Evolutionary conservation across 2,797 vertebrate genomes (phyloP).

Genomic region (Apodemus agrarius): DNA sequence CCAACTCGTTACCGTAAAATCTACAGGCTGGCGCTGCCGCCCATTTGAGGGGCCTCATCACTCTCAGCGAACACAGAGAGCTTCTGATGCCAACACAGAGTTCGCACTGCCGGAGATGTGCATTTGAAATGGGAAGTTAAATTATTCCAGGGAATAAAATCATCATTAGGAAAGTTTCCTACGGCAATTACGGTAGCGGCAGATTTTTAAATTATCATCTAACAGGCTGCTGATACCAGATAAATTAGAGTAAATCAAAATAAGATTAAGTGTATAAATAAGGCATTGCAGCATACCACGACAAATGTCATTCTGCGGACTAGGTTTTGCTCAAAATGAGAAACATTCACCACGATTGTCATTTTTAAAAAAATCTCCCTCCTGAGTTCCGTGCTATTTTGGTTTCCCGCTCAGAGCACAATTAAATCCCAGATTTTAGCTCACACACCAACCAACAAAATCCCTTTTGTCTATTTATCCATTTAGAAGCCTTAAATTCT

Average conservation of each 20-base stretch:
- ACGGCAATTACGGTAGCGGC: constrained; percentile 75
- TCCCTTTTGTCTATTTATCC: background rate
- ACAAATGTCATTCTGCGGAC: background rate
- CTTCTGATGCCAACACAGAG: constrained; percentile 59
- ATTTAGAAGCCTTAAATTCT: constrained; percentile 24
- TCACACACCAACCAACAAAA: constrained; percentile 12
- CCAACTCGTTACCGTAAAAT: constrained; percentile 27
- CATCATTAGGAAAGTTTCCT: constrained; percentile 75
- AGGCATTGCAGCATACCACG: constrained; percentile 49
- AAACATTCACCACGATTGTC: constrained; percentile 27
- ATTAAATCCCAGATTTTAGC: constrained; percentile 59
- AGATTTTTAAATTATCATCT: constrained; percentile 76
- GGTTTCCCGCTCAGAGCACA: constrained; percentile 47
- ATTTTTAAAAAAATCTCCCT: constrained; percentile 37
- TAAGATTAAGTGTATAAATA: constrained; percentile 75
- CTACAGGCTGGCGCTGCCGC: background rate
- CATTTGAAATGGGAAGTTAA: constrained; percentile 72
- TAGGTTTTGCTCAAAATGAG: constrained; percentile 54
- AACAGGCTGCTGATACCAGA: constrained; percentile 68
- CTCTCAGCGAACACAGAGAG: constrained; percentile 37
- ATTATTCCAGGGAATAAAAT: constrained; percentile 80
- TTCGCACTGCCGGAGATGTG: constrained; percentile 36
- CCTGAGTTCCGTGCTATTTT: constrained; percentile 34
- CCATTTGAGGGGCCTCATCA: constrained; percentile 52
- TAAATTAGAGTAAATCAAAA: constrained; percentile 77